Evolutionary conservation across 2,797 vertebrate species (phyloP).

Genomic region (Chelon labrosus): DNA sequence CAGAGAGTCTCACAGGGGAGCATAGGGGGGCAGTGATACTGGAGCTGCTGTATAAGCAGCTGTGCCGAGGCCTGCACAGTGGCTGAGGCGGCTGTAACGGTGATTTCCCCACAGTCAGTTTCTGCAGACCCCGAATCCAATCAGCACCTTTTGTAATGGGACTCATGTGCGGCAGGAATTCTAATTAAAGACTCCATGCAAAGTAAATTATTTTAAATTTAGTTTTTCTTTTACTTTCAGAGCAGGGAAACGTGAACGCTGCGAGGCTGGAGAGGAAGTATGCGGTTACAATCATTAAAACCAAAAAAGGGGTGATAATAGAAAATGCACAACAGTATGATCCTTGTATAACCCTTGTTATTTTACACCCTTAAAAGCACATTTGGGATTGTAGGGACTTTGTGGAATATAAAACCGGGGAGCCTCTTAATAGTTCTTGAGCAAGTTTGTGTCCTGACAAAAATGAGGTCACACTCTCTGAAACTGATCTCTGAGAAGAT

Average conservation of each 20-base stretch:
- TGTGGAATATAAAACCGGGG: not conserved
- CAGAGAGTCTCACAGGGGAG: constrained; percentile 45
- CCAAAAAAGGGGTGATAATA: not conserved
- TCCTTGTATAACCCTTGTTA: not conserved
- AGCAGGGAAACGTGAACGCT: constrained; percentile 19
- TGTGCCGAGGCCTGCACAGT: constrained; percentile 43
- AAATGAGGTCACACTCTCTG: not conserved
- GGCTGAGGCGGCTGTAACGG: constrained; percentile 58
- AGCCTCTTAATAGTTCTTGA: not conserved
- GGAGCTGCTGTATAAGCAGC: constrained; percentile 65
- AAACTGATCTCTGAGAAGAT: constrained; percentile 22
- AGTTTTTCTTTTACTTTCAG: constrained; percentile 27
- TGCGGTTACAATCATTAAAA: constrained; percentile 16
- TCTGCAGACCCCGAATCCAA: constrained; percentile 72
- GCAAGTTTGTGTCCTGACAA: not conserved
- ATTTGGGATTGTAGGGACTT: not conserved
- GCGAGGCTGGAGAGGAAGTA: constrained; percentile 10
- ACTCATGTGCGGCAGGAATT: constrained; percentile 64
- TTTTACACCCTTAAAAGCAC: not conserved
- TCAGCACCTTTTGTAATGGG: constrained; percentile 71
- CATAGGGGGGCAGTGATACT: constrained; percentile 25
- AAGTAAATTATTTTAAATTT: constrained; percentile 57
- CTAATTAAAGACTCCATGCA: constrained; percentile 69
- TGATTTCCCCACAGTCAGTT: constrained; percentile 72
- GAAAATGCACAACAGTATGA: constrained; percentile 2